Percentiles rank a stretch among this genome's conserved stretches.
phyloP scores from a whole-genome alignment of 1,140 invertebrate species.

The Neodiprion lecontei region DNA sequence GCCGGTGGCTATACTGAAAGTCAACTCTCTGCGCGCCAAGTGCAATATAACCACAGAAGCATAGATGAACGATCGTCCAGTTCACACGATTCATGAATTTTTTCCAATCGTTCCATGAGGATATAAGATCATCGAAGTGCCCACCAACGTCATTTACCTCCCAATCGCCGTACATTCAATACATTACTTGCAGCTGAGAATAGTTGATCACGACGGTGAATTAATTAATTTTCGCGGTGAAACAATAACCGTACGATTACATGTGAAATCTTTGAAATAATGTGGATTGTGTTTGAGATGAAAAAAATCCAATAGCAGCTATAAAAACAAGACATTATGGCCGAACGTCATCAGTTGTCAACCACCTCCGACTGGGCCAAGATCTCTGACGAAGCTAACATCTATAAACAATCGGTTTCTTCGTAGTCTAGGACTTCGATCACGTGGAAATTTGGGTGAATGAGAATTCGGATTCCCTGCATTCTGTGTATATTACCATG shows the following conservation, averaged over 20 bases:
- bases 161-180: slow-evolving; percentile 17
- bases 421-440: slow-evolving; percentile 24
- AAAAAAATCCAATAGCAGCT: neutral
- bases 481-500: neutral
- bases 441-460: neutral
- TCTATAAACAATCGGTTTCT: slow-evolving; percentile 28
- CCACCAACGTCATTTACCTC: slow-evolving; percentile 29
- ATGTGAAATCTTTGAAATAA: slow-evolving; percentile 24
- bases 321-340: neutral
- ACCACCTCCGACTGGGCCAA: slow-evolving; percentile 20
- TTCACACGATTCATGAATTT: slow-evolving; percentile 34
- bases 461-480: neutral
- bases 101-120: slow-evolving; percentile 33
- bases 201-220: slow-evolving; percentile 30
- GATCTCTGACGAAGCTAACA: slow-evolving; percentile 25
- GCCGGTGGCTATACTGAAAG: slow-evolving; percentile 33
- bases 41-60: slow-evolving; percentile 36
- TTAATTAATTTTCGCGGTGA: slow-evolving; percentile 29
- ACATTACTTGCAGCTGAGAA: slow-evolving; percentile 23
- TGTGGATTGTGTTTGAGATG: slow-evolving; percentile 21
- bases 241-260: slow-evolving; percentile 37
- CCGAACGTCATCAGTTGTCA: neutral
- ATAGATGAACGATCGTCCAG: slow-evolving; percentile 29
- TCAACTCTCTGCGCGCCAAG: slow-evolving; percentile 33
- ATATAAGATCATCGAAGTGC: slow-evolving; percentile 41